Evolutionary conservation across 2,113 vertebrate genomes (phyloP).

Genomic region (Phycodurus eques): DNA sequence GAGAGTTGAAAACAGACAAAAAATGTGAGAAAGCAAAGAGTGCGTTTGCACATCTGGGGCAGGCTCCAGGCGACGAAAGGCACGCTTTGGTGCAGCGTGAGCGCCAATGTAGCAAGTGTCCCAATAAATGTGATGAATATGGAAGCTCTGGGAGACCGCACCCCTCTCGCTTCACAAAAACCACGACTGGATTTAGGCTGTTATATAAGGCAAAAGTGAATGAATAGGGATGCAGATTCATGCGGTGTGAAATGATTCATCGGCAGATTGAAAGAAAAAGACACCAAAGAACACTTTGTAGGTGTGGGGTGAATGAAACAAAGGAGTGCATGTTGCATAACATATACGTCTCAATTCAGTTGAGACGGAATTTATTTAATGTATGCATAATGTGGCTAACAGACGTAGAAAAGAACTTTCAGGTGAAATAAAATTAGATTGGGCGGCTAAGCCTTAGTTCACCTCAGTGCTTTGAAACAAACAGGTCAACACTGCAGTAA

Average conservation of each 20-base stretch:
- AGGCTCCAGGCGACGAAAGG: neutral
- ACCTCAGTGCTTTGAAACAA: neutral
- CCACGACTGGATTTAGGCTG: slow-evolving; percentile 3
- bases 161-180: neutral
- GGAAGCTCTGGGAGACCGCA: neutral
- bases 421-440: neutral
- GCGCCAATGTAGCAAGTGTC: neutral
- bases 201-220: slow-evolving; percentile 41
- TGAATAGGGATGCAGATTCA: slow-evolving; percentile 43
- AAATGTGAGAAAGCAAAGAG: neutral
- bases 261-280: slow-evolving; percentile 13
- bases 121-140: neutral
- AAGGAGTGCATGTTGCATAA: slow-evolving; percentile 4
- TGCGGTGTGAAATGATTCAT: slow-evolving; percentile 41
- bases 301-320: slow-evolving; percentile 33
- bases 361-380: neutral
- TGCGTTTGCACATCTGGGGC: slow-evolving; percentile 2
- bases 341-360: slow-evolving; percentile 12
- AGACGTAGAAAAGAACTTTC: neutral
- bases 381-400: neutral
- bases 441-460: neutral
- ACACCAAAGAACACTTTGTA: slow-evolving; percentile 31
- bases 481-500: slow-evolving; percentile 22
- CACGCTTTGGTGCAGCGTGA: neutral
- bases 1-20: neutral